Evolutionary conservation across 2,888 invertebrate species (phyloP).

Genomic region (Apantesis nais): DNA sequence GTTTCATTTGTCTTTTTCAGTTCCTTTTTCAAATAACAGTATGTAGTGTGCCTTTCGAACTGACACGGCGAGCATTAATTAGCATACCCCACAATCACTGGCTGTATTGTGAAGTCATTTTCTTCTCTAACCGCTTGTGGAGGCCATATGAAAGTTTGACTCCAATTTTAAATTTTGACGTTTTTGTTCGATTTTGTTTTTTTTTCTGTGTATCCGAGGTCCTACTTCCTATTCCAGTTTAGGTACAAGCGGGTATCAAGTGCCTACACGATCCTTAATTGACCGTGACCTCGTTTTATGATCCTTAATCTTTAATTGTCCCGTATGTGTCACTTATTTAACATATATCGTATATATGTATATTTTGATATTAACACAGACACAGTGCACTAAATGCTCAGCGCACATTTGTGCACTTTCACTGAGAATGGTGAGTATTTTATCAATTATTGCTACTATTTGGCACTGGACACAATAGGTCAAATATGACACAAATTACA

Average conservation of each 20-base stretch:
- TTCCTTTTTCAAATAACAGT: slow-evolving; percentile 62
- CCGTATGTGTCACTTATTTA: slow-evolving; percentile 51
- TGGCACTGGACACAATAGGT: slow-evolving; percentile 42
- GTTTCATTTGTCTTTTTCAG: slow-evolving; percentile 60
- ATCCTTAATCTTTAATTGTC: slow-evolving; percentile 58
- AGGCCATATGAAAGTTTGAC: slow-evolving; percentile 38
- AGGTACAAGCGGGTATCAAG: slow-evolving; percentile 38
- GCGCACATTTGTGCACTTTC: slow-evolving; percentile 49
- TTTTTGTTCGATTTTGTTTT: slow-evolving; percentile 44
- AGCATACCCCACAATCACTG: slow-evolving; percentile 62
- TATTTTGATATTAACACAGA: slow-evolving; percentile 50
- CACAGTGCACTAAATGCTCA: slow-evolving; percentile 47
- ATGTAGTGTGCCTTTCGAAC: slow-evolving; percentile 81
- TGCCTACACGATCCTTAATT: slow-evolving; percentile 49
- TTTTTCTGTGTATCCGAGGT: slow-evolving; percentile 39
- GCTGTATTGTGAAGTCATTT: slow-evolving; percentile 52
- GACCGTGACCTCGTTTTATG: slow-evolving; percentile 61
- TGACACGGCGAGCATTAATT: slow-evolving; percentile 77
- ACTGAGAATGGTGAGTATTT: slow-evolving; percentile 43
- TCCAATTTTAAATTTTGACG: slow-evolving; percentile 38
- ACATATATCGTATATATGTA: slow-evolving; percentile 40
- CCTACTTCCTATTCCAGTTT: slow-evolving; percentile 38
- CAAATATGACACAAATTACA: slow-evolving; percentile 22
- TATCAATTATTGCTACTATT: slow-evolving; percentile 35
- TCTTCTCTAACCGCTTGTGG: slow-evolving; percentile 55